Base-by-base conservation (phyloP, 2,797 vertebrate genomes). In the Chiloscyllium punctatum region DNA sequence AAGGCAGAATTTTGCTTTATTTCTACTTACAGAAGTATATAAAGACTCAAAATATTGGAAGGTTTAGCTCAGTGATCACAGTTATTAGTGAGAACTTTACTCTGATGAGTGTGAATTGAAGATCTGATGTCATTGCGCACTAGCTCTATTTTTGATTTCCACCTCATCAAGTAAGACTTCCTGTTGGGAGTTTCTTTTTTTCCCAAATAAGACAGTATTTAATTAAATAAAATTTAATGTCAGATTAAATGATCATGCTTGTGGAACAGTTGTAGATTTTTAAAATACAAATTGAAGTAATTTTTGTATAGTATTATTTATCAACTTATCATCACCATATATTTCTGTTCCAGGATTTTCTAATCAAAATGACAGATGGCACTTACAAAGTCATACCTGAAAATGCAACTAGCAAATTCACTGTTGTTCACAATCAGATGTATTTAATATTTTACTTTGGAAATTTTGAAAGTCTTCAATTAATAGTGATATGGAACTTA, bases 301-400 rank as follows among this genome's bases (percentile, higher is more conserved):
- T 8, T 84, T 23, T 21, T 84, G 37, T 84, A 42, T 84, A 48
- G 53, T 6, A 16, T 48, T 42, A 53, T 42, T 4, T 71, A 66
- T 68, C n/a, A 42, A 33, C 25, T 18, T 74, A 74, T 77, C 4
- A 8, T 18, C 30, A 0, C 77, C n/a, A 51, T 51, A 2, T 72
- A 95, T 53, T 42, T 69, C 72, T n/a, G 48, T 77, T 77, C 27
- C 48, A 95, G 94, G 71, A 95, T 13, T 51, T 74, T 95, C 68
- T 74, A 27, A 74, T 95, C 71, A 95, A 77, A 77, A 72, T 95
- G 94, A 53, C 71, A 77, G 94, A 95, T 51, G 94, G 69, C 94
- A 77, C 94, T 57, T 95, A 95, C 48, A 95, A 53, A 6, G 71
- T 95, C 71, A 74, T 53, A 53, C 94, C 94, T 0, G 71, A 95